Evolutionary conservation across 2,888 invertebrate genomes (phyloP).

Genomic region (Malachius bipustulatus): DNA sequence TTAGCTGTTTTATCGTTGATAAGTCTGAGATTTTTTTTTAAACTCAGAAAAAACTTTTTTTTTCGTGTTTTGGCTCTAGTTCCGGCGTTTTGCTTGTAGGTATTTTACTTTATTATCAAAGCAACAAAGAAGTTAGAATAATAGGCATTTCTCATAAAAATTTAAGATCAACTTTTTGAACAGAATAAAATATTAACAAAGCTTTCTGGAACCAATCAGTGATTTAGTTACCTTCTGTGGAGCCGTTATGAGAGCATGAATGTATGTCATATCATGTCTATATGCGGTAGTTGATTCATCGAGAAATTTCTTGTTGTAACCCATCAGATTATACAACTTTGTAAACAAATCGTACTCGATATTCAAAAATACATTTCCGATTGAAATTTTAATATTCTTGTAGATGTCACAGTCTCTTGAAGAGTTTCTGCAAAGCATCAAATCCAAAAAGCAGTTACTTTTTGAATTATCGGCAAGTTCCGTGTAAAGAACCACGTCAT

Average conservation of each 20-base stretch:
- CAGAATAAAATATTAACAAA: too few relatives aligned
- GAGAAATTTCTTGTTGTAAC: conserved; percentile 43
- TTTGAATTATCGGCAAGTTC: conserved; percentile 38
- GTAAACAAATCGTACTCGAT: conserved; percentile 57
- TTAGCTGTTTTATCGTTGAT: too few relatives aligned
- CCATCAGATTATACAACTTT: conserved; percentile 48
- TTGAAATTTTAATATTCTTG: conserved; percentile 48
- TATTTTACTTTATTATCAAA: too few relatives aligned
- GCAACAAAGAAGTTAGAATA: too few relatives aligned
- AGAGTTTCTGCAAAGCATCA: conserved; percentile 43
- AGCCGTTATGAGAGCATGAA: conserved; percentile 46
- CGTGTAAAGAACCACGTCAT: conserved; percentile 35
- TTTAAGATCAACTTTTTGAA: too few relatives aligned
- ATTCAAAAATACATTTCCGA: conserved; percentile 57
- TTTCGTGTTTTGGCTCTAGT: too few relatives aligned
- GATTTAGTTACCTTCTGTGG: conserved; percentile 34
- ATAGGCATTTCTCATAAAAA: too few relatives aligned
- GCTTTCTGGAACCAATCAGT: too few relatives aligned
- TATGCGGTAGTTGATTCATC: conserved; percentile 46
- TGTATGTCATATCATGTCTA: conserved; percentile 37
- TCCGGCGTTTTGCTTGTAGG: too few relatives aligned
- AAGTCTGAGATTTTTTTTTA: too few relatives aligned
- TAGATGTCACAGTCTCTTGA: conserved; percentile 45
- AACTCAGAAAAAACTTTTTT: too few relatives aligned
- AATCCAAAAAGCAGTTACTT: conserved; percentile 50